Conservation (phyloP, 1,140 invertebrate genomes). For the Capitella teleta region DNA sequence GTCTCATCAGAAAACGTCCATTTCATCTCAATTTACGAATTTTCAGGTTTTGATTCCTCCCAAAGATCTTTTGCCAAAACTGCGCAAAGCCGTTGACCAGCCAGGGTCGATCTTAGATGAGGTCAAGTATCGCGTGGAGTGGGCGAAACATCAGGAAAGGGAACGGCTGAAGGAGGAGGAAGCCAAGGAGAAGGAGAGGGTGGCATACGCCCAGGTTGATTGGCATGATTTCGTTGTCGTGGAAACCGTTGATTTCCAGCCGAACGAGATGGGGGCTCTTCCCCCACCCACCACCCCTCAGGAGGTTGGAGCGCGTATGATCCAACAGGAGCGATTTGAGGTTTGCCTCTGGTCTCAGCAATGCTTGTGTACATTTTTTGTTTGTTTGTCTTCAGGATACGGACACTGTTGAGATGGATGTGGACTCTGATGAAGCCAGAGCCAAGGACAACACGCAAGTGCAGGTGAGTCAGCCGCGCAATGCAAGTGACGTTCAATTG, state of each 20-base stretch:
- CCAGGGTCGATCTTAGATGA: slow-evolving; percentile 70
- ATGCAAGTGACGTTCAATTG: neutral
- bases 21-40: too few species aligned
- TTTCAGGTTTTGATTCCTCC: slow-evolving; percentile 76
- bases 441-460: slow-evolving; percentile 5
- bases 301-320: slow-evolving; percentile 85
- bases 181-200: slow-evolving; percentile 83
- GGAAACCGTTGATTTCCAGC: slow-evolving; percentile 97
- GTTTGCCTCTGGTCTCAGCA: neutral
- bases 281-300: slow-evolving; percentile 93
- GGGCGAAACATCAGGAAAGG: slow-evolving; percentile 86
- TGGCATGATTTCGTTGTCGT: slow-evolving; percentile 99
- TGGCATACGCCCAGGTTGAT: slow-evolving; percentile 95
- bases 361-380: neutral
- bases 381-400: slow-evolving; percentile 1
- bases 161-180: slow-evolving; percentile 87
- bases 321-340: slow-evolving; percentile 60
- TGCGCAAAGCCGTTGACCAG: slow-evolving; percentile 66
- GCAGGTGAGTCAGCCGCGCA: slow-evolving; percentile 3
- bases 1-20: too few species aligned
- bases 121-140: slow-evolving; percentile 88
- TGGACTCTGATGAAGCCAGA: too few species aligned
- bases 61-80: slow-evolving; percentile 70
- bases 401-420: slow-evolving; percentile 36
- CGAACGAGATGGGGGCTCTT: slow-evolving; percentile 74